Percentiles rank a stretch among this genome's conserved stretches.
Evolutionary conservation across 2,113 vertebrate genomes (phyloP).

Genomic region (Stictonetta naevosa): DNA sequence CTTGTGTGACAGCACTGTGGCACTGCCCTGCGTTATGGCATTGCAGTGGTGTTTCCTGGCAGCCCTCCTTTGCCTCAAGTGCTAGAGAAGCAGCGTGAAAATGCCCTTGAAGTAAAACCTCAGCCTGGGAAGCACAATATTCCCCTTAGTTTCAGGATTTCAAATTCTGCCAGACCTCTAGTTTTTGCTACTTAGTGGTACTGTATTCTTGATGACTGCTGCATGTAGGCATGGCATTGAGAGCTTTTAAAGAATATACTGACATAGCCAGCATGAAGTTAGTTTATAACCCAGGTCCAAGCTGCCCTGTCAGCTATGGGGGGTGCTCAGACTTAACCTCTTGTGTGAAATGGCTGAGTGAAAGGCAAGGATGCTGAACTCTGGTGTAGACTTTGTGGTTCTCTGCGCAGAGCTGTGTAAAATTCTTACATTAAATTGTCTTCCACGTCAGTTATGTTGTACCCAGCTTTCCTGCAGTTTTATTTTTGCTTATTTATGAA

Average conservation of each 20-base stretch:
- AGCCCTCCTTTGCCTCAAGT: not conserved
- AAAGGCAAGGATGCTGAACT: not conserved
- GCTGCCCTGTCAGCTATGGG: not conserved
- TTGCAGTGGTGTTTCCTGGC: not conserved
- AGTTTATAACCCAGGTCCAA: not conserved
- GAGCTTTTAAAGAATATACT: not conserved
- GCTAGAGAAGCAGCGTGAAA: not conserved
- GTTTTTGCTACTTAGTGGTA: not conserved
- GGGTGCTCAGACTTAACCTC: not conserved
- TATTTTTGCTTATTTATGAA: not conserved
- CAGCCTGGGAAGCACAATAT: not conserved
- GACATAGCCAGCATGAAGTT: not conserved
- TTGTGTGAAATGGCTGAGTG: not conserved
- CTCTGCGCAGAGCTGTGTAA: rapidly evolving
- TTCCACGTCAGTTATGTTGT: not conserved
- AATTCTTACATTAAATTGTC: not conserved
- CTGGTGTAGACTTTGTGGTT: not conserved
- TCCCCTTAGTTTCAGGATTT: not conserved
- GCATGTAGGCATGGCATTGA: not conserved
- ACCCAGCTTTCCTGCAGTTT: not conserved
- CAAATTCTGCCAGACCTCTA: not conserved
- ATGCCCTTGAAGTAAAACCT: not conserved
- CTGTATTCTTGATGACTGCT: not conserved
- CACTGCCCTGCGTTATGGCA: rapidly evolving
- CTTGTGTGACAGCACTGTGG: not conserved